Evolutionary conservation across 2,888 invertebrate species (phyloP).

Genomic region (Exocentrus adspersus): DNA sequence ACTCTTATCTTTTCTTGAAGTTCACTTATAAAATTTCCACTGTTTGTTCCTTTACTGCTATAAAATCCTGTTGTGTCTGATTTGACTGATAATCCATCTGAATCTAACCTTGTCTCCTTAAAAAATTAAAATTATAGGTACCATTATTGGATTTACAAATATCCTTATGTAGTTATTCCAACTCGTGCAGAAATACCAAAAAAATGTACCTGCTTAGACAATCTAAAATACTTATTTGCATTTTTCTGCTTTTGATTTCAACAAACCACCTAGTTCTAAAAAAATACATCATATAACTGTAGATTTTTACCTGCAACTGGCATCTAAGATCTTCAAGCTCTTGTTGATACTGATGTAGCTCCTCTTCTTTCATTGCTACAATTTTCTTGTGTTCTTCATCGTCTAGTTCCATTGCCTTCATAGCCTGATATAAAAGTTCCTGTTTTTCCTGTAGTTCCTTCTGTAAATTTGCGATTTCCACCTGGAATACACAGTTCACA

Average conservation of each 20-base stretch:
- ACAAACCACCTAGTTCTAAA: too few species aligned
- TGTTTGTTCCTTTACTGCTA: slow-evolving; percentile 37
- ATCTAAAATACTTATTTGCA: too few species aligned
- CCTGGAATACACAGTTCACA: slow-evolving; percentile 61
- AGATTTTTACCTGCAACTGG: slow-evolving; percentile 57
- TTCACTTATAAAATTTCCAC: slow-evolving; percentile 36
- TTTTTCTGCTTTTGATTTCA: too few species aligned
- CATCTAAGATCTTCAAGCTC: slow-evolving; percentile 61
- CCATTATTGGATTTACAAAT: too few species aligned
- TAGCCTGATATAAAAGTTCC: slow-evolving; percentile 84
- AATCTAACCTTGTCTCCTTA: slow-evolving; percentile 47
- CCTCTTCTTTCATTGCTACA: slow-evolving; percentile 57
- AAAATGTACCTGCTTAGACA: too few species aligned
- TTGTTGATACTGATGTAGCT: slow-evolving; percentile 58
- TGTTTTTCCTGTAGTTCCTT: slow-evolving; percentile 85
- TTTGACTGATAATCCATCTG: slow-evolving; percentile 45
- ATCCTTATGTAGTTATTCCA: too few species aligned
- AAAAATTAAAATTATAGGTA: slow-evolving; percentile 36
- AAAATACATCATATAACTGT: too few species aligned
- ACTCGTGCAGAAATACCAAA: too few species aligned
- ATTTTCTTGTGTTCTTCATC: slow-evolving; percentile 71
- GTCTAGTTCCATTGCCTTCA: slow-evolving; percentile 81
- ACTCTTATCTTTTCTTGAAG: slow-evolving; percentile 47
- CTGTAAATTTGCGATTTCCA: slow-evolving; percentile 79
- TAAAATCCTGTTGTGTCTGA: slow-evolving; percentile 44